These are phyloP conservation scores for Drosophila tripunctata DNA, from an alignment of 2,888 invertebrate species.

Conservation along the genomic window DNA sequence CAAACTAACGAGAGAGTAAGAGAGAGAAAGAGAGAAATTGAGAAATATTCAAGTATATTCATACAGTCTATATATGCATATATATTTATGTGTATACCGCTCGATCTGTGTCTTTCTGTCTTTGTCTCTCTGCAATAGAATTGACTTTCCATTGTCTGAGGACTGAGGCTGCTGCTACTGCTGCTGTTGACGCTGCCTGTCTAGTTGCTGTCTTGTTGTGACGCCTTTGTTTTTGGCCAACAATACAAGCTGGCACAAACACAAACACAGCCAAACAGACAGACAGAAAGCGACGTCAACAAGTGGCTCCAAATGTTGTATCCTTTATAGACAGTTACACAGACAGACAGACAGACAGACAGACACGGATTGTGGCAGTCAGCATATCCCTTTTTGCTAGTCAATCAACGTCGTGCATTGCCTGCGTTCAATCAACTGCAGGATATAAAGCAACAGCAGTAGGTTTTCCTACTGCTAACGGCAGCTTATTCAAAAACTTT, in stretches of 20 bases:
- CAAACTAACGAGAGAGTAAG: conserved; percentile 22
- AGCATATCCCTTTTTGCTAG: conserved; percentile 58
- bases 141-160: conserved; percentile 24
- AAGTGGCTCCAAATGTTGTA: conserved; percentile 53
- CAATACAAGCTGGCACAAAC: conserved; percentile 51
- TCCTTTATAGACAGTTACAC: conserved; percentile 36
- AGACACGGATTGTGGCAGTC: conserved; percentile 15
- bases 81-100: not conserved
- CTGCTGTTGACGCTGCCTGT: conserved; percentile 50
- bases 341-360: not conserved
- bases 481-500: not conserved
- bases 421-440: conserved; percentile 52
- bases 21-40: not conserved
- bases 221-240: conserved; percentile 70
- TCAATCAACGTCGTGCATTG: conserved; percentile 68
- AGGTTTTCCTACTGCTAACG: conserved; percentile 31
- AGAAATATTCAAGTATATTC: not conserved
- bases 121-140: conserved; percentile 7
- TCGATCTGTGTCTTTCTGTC: conserved; percentile 8
- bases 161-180: conserved; percentile 16
- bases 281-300: conserved; percentile 40
- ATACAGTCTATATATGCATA: not conserved
- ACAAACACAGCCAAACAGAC: conserved; percentile 7
- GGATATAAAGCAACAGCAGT: conserved; percentile 37
- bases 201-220: conserved; percentile 67